phyloP scores from a whole-genome alignment of 2,888 invertebrate genomes.

The Imbricaverruca yamaguchii region DNA sequence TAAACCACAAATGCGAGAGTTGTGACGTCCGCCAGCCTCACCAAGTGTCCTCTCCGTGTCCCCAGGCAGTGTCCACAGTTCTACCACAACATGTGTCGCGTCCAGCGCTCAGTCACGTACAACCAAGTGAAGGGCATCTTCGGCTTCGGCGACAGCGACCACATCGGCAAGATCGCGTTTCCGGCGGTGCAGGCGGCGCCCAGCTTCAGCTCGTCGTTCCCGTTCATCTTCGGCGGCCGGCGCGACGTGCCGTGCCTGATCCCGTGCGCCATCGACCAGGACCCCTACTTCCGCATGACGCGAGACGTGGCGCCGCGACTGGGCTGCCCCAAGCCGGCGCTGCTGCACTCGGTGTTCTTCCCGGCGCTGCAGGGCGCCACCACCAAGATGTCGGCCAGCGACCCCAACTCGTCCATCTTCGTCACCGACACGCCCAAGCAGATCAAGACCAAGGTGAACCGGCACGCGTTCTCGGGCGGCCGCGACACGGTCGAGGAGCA shows the following conservation, averaged over 20 bases:
- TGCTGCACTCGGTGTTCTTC: conserved; percentile 80
- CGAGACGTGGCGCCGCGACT: conserved; percentile 93
- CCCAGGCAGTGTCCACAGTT: conserved; percentile 69
- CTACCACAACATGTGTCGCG: conserved; percentile 77
- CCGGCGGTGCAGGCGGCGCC: conserved; percentile 96
- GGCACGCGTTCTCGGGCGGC: conserved; percentile 97
- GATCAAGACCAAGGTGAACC: conserved; percentile 89
- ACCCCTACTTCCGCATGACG: conserved; percentile 98
- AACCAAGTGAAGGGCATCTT: conserved; percentile 98
- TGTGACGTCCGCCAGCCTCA: too few species aligned
- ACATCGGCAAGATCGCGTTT: conserved; percentile 94
- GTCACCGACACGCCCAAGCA: conserved; percentile 92
- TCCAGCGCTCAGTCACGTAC: conserved; percentile 91
- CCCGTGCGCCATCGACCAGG: conserved; percentile 98
- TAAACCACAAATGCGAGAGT: too few species aligned
- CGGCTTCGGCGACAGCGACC: conserved; percentile 92
- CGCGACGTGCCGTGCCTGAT: conserved; percentile 75
- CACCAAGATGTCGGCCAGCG: conserved; percentile 98
- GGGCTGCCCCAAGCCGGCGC: conserved; percentile 76
- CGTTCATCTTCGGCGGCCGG: conserved; percentile 74
- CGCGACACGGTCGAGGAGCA: conserved; percentile 90
- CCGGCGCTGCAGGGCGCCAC: conserved; percentile 93
- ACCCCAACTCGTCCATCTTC: conserved; percentile 85
- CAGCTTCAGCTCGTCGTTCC: conserved; percentile 79
- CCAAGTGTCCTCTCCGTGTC: too few species aligned